Evolutionary conservation across 2,888 invertebrate species (phyloP), one percentile per base, ranked within the genome.

Genomic region (Dynastes hyllus): DNA sequence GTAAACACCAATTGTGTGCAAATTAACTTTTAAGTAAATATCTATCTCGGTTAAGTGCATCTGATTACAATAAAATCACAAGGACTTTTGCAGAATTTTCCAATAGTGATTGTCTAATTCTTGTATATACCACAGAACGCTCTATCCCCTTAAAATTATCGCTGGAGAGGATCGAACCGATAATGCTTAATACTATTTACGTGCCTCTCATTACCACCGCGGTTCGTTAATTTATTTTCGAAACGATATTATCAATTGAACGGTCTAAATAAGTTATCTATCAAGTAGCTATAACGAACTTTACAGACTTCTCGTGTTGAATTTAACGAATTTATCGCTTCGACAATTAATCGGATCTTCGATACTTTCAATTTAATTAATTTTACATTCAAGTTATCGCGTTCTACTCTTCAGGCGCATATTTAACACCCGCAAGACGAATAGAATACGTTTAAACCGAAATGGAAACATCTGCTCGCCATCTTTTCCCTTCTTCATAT

Each of bases 161-260:
- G 8, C 8, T 45, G 11, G 11, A 45, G 8, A 8, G 2, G 45
- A 45, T 45, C 45, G 45, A 45, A 8, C 6, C 45, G 45, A 45
- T 45, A 45, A 45, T 45, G 2, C 45, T 11, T 63, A 63, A 63
- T 63, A 27, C 29, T 27, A 63, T 63, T 63, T 63, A 27, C 63
- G 4, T 27, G 63, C 32, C 32, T 63, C 29, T 32, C 63, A 29
- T 27, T 32, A 63, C 32, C 63, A 27, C 3, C 63, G 32, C 13
- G 13, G 13, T 67, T 40, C 66, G 66, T n/a, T 67, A 67, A 67
- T 67, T 45, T 67, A 67, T 67, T 67, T 67, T 37, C 66, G n/a
- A 40, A 40, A 22, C 6, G 40, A 45, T 40, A 67, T 67, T 40
- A 67, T 37, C 40, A 66, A 32, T 13, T 40, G 40, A 40, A 55